Base-by-base conservation (phyloP, 2,888 invertebrate genomes). In the Ectemnius continuus region DNA sequence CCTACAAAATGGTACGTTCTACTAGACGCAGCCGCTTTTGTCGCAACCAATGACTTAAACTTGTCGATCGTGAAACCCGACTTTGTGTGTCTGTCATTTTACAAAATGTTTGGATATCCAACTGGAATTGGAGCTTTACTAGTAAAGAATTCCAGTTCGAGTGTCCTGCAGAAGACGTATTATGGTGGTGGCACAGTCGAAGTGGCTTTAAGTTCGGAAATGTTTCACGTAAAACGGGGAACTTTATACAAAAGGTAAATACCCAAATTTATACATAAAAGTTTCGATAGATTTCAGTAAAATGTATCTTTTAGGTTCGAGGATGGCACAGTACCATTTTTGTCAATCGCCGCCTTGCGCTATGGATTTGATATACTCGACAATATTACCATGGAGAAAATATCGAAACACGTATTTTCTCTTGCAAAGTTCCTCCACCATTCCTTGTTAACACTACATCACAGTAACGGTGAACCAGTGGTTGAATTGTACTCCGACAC, bases 71-170 rank as follows among this genome's bases (percentile, higher is more conserved):
- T 92, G 72, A 93, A 94, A 78, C 97, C 99, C 3, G 98, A 99
- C 91, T 99, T 98, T 92, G 94, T 98, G 0, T 94, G 95, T 69
- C 71, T 99, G 18, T 99, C 99, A 0, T 99, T 99, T 92, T 99
- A 99, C 91, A 99, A 99, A 93, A 96, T 99, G 86, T 99, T 99
- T 92, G 96, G 96, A 20, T 98, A 96, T 90, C 99, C 99, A 1
- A 98, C 98, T 64, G 99, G 99, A 2, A 92, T 99, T 18, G 99
- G 99, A 45, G 98, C 97, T 13, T 90, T 98, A 20, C 88, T 99
- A 68, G 95, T 98, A 0, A 94, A 92, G 86, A 96, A 95, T 87
- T 88, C 91, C 20, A 94, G 94, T 88, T 91, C 91, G 48, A 74
- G 92, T 85, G 91, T 94, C 8, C 91, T 97, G 76, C 92, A 93